Percentiles rank a stretch among this genome's conserved stretches.
Conservation (phyloP, 30 jellyfish, hydroid and myxozoan genomes). For the Pelagia noctiluca region DNA sequence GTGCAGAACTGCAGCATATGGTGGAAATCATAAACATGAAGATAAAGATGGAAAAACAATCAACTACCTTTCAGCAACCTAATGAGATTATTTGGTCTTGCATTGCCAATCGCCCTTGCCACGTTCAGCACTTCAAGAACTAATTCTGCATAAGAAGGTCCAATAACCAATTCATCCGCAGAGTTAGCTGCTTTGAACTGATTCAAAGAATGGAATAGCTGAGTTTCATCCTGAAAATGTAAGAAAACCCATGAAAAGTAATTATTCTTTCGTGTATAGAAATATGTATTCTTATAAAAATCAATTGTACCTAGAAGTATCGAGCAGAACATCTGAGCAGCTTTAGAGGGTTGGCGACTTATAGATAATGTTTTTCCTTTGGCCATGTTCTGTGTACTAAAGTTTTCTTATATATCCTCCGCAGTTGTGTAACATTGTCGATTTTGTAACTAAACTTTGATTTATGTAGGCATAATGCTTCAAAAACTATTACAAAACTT, state of each 20-base stretch:
- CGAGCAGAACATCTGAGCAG: too few relatives aligned
- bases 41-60: background rate
- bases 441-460: too few relatives aligned
- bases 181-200: constrained; percentile 49
- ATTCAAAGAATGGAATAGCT: constrained; percentile 62
- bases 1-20: background rate
- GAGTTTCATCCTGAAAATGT: constrained; percentile 82
- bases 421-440: too few relatives aligned
- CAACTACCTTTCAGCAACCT: constrained; percentile 71
- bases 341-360: too few relatives aligned
- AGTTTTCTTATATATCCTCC: too few relatives aligned
- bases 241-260: background rate
- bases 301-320: too few relatives aligned
- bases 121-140: constrained; percentile 69
- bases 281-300: too few relatives aligned
- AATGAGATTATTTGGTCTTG: constrained; percentile 85
- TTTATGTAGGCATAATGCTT: too few relatives aligned
- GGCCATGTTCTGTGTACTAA: too few relatives aligned
- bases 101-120: constrained; percentile 74
- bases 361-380: too few relatives aligned
- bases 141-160: constrained; percentile 49
- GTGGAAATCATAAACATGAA: background rate
- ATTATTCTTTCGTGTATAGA: too few relatives aligned
- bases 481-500: too few relatives aligned
- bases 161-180: constrained; percentile 18